phyloP scores from a whole-genome alignment of 2,888 invertebrate genomes.

The Aporophyla lueneburgensis region DNA sequence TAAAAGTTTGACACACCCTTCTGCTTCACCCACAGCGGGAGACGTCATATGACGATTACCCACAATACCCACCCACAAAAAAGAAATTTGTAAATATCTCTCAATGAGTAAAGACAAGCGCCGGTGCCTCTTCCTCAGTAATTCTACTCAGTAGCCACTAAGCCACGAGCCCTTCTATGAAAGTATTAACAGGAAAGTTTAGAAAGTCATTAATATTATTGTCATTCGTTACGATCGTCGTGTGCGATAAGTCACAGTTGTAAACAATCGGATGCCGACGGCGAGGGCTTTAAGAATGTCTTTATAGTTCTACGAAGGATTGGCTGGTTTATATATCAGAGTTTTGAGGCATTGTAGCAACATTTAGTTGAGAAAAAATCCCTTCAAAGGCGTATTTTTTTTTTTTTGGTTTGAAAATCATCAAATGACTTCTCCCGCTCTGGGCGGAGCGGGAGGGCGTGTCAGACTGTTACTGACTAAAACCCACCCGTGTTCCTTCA shows the following conservation, averaged over 20 bases:
- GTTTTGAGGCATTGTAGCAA: neutral
- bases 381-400: no score
- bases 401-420: no score
- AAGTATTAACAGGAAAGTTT: constrained; percentile 3
- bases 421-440: no score
- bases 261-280: constrained; percentile 19
- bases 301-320: neutral
- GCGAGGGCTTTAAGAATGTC: neutral
- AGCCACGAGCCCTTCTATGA: neutral
- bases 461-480: no score
- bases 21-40: no score
- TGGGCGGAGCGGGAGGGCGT: no score
- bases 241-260: constrained; percentile 30
- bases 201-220: constrained; percentile 33
- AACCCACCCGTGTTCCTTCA: no score
- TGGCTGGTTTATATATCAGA: neutral
- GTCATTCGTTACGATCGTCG: constrained; percentile 42
- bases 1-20: no score
- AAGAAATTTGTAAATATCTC: no score
- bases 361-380: neutral
- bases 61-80: no score
- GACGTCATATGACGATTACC: no score
- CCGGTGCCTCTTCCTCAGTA: neutral
- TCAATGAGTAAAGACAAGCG: no score
- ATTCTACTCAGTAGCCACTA: neutral